Evolutionary conservation across 2,888 invertebrate genomes (phyloP).

Genomic region (Deilephila porcellus): DNA sequence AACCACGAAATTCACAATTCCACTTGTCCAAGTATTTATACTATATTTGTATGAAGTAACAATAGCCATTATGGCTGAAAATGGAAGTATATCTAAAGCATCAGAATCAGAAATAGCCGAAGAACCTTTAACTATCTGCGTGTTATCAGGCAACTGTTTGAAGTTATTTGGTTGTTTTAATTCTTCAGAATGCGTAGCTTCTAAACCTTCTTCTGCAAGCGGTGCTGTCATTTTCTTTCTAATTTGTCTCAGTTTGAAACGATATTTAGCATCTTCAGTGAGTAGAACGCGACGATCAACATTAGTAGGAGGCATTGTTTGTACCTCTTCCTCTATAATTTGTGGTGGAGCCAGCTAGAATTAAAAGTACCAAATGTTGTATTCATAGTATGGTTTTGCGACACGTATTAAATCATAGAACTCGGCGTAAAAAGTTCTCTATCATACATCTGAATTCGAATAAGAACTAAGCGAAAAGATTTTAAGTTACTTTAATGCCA

Average conservation of each 20-base stretch:
- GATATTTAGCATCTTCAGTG: conserved; percentile 69
- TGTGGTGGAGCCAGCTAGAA: conserved; percentile 62
- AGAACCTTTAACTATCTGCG: conserved; percentile 84
- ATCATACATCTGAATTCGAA: too few species aligned
- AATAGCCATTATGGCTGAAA: conserved; percentile 85
- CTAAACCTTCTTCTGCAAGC: conserved; percentile 55
- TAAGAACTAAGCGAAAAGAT: too few species aligned
- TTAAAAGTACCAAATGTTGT: neutral
- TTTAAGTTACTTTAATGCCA: too few species aligned
- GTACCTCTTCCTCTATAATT: conserved; percentile 65
- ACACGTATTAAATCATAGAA: neutral
- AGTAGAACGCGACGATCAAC: conserved; percentile 69
- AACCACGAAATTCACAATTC: conserved; percentile 85
- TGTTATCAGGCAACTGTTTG: conserved; percentile 83
- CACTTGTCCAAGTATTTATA: conserved; percentile 85
- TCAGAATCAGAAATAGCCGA: conserved; percentile 64
- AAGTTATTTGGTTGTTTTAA: conserved; percentile 85
- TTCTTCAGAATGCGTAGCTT: conserved; percentile 76
- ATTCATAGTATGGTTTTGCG: neutral
- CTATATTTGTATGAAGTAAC: conserved; percentile 86
- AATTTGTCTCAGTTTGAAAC: conserved; percentile 70
- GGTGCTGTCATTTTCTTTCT: conserved; percentile 70
- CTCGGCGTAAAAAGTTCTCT: too few species aligned
- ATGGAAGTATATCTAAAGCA: conserved; percentile 75
- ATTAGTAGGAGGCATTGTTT: conserved; percentile 57